Conservation (phyloP, 2,113 vertebrate genomes). For the Meleagris gallopavo region DNA sequence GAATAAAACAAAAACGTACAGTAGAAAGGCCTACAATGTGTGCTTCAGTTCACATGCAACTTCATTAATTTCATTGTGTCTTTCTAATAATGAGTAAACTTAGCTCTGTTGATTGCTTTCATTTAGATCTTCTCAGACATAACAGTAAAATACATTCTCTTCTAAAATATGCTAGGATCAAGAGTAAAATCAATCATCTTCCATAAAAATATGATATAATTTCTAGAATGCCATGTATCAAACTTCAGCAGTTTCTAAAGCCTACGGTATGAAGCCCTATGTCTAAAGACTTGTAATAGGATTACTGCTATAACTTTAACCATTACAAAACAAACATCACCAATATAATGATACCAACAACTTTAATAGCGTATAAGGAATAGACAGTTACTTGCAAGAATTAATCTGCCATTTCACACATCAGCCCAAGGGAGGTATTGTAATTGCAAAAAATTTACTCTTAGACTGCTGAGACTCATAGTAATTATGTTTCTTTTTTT, state of each 20-base stretch:
- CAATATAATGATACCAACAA: slow-evolving; percentile 38
- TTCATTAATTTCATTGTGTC: background rate
- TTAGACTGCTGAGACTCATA: slow-evolving; percentile 83
- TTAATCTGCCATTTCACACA: slow-evolving; percentile 82
- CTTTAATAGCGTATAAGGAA: slow-evolving; percentile 53
- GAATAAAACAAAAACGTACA: background rate
- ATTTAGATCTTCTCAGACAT: background rate
- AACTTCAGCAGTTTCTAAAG: slow-evolving; percentile 26
- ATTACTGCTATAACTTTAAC: slow-evolving; percentile 66
- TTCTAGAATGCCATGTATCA: background rate
- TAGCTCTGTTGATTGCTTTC: background rate
- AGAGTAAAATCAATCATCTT: background rate
- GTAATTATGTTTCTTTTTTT: slow-evolving; percentile 82
- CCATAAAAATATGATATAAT: background rate
- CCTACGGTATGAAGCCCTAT: background rate
- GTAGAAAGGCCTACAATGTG: background rate
- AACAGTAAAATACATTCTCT: background rate
- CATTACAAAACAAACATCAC: slow-evolving; percentile 46
- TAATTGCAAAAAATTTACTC: slow-evolving; percentile 84
- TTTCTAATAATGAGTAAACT: background rate
- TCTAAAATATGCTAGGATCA: background rate
- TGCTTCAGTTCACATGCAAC: background rate
- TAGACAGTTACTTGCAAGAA: slow-evolving; percentile 73
- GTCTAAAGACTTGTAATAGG: slow-evolving; percentile 37
- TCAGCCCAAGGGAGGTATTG: slow-evolving; percentile 81